Conservation (phyloP, 2,888 invertebrate species). For the Volucella inanis region DNA sequence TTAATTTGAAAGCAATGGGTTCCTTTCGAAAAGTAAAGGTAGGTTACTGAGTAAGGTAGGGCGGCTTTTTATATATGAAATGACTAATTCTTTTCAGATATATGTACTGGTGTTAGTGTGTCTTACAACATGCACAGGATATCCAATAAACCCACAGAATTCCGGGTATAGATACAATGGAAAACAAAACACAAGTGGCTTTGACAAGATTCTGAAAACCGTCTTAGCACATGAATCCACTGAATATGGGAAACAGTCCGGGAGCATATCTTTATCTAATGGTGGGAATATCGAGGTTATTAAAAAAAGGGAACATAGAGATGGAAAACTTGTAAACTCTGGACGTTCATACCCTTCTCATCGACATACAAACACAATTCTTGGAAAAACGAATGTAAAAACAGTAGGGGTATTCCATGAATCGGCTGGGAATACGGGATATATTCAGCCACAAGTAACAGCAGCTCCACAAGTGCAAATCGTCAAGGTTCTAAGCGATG, state of each 20-base stretch:
- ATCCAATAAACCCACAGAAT: not conserved
- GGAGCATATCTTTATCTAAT: not conserved
- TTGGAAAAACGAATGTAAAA: not conserved
- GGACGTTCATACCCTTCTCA: conserved; percentile 15
- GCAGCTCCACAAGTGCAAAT: not conserved
- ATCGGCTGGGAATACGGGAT: conserved; percentile 22
- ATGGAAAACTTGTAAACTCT: not conserved
- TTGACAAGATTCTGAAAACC: conserved; percentile 35
- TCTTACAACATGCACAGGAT: not conserved
- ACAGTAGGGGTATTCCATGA: conserved; percentile 29
- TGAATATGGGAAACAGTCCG: conserved; percentile 11
- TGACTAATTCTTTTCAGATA: conserved; percentile 8
- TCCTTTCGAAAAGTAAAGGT: conserved; percentile 26
- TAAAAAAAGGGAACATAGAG: not conserved
- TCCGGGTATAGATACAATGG: conserved; percentile 13
- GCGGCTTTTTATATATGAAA: not conserved
- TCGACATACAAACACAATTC: not conserved
- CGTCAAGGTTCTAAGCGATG: not conserved
- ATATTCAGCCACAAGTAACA: conserved; percentile 9
- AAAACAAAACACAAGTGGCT: not conserved
- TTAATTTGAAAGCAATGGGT: conserved; percentile 43
- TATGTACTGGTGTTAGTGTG: conserved; percentile 27
- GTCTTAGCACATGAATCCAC: conserved; percentile 35
- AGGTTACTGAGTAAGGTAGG: not conserved
- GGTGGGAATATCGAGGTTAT: not conserved